Conservation (phyloP, 2,888 invertebrate species). For the Acleris cristana region DNA sequence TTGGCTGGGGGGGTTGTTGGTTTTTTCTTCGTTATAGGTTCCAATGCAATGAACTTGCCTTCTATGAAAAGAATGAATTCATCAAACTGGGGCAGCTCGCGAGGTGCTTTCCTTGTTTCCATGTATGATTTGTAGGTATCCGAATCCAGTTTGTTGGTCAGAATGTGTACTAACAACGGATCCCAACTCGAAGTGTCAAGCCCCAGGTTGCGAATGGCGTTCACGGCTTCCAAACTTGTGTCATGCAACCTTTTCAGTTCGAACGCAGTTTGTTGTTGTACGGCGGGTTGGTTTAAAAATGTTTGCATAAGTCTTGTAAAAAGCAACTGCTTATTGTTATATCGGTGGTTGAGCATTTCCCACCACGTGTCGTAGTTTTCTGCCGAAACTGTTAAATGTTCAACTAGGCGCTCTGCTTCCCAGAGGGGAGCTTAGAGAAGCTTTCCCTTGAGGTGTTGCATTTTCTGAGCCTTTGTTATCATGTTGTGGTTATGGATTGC, state of each 20-base stretch:
- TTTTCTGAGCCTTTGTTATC: slow-evolving; percentile 26
- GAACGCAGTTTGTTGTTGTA: not conserved
- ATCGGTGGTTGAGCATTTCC: slow-evolving; percentile 38
- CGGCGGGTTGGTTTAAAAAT: not conserved
- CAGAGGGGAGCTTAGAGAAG: no score
- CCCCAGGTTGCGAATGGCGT: slow-evolving; percentile 2
- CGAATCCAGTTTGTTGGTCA: not conserved
- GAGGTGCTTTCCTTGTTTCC: no score
- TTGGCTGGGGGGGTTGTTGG: no score
- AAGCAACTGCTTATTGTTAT: slow-evolving; percentile 38
- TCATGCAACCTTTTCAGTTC: slow-evolving; percentile 1
- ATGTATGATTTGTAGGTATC: slow-evolving; percentile 2
- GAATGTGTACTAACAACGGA: not conserved
- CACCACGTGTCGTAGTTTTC: slow-evolving; percentile 41
- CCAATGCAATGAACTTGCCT: no score
- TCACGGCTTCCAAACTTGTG: not conserved
- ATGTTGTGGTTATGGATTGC: slow-evolving; percentile 20
- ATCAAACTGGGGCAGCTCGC: no score
- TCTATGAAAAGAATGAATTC: no score
- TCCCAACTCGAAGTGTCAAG: not conserved
- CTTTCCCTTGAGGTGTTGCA: slow-evolving; percentile 38
- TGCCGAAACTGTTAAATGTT: slow-evolving; percentile 38
- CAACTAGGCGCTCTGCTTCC: slow-evolving; percentile 38
- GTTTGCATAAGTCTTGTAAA: slow-evolving; percentile 40
- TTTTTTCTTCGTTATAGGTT: no score